phyloP scores from a whole-genome alignment of 2,113 vertebrate genomes.

The Pogona vitticeps region DNA sequence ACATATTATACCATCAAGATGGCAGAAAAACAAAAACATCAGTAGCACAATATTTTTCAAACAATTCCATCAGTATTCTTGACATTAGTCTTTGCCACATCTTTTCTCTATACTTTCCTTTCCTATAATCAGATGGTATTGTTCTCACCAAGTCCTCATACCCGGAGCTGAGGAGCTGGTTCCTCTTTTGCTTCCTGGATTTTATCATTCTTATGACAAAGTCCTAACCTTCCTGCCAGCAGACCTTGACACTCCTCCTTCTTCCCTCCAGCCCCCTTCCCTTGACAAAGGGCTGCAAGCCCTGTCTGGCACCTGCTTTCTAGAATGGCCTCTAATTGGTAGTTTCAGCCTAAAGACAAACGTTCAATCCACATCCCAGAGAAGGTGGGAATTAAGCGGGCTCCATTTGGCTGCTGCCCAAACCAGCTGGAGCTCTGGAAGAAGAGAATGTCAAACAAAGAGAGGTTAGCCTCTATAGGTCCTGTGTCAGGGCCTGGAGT shows the following conservation, averaged over 20 bases:
- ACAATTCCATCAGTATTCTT: too few species aligned
- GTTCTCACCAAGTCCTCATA: background rate
- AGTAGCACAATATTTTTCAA: too few species aligned
- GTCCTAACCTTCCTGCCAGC: background rate
- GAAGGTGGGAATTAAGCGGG: slow-evolving; percentile 53
- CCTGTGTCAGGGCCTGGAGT: background rate
- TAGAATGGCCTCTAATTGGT: slow-evolving; percentile 42
- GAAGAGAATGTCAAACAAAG: slow-evolving; percentile 25
- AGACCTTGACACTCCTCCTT: slow-evolving; percentile 8
- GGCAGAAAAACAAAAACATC: too few species aligned
- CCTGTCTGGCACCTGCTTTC: slow-evolving; percentile 66
- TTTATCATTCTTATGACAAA: slow-evolving; percentile 12
- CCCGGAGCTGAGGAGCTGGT: background rate
- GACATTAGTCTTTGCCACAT: background rate
- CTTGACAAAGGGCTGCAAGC: slow-evolving; percentile 54
- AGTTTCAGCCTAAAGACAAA: slow-evolving; percentile 37
- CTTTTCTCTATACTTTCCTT: background rate
- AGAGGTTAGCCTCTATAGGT: background rate
- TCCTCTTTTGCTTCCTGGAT: slow-evolving; percentile 33
- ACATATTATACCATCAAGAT: too few species aligned
- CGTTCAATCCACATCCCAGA: slow-evolving; percentile 66
- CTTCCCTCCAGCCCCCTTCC: background rate
- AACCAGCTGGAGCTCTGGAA: slow-evolving; percentile 55
- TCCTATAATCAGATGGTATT: background rate
- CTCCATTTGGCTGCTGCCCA: slow-evolving; percentile 35